A percentile compares a stretch with the other conserved stretches of the same genome.
Evolutionary conservation across 2,113 vertebrate species (phyloP).

Genomic region (Pongo pygmaeus): DNA sequence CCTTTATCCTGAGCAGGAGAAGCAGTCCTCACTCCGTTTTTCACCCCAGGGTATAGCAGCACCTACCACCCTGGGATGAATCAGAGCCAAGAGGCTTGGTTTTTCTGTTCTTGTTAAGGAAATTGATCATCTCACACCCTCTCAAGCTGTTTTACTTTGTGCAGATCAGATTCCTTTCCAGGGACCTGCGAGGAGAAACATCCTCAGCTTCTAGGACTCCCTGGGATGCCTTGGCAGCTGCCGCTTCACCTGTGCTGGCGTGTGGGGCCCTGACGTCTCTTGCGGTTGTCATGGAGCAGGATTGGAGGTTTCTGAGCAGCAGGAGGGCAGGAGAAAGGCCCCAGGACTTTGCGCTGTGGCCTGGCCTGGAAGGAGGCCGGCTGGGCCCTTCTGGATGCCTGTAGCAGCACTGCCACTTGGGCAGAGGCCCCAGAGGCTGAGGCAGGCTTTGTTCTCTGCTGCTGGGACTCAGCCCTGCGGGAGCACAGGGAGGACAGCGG

Average conservation of each 20-base stretch:
- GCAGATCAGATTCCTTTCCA: not conserved
- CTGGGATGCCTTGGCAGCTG: not conserved
- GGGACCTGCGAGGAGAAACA: accelerated
- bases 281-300: accelerated
- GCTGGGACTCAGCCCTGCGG: not conserved
- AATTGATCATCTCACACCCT: not conserved
- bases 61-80: not conserved
- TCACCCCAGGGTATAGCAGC: too few relatives aligned
- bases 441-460: not conserved
- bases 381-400: not conserved
- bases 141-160: not conserved
- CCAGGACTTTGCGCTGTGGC: not conserved
- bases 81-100: not conserved
- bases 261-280: too few relatives aligned
- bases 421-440: not conserved
- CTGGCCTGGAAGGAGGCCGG: accelerated
- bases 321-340: not conserved
- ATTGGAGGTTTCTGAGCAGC: not conserved
- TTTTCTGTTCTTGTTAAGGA: not conserved
- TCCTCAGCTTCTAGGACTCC: not conserved
- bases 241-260: not conserved
- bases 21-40: accelerated
- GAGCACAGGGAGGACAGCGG: not conserved
- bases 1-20: not conserved
- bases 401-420: not conserved